Base-by-base conservation (phyloP, 2,888 invertebrate genomes). In the Cryptocheilus praepositus region DNA sequence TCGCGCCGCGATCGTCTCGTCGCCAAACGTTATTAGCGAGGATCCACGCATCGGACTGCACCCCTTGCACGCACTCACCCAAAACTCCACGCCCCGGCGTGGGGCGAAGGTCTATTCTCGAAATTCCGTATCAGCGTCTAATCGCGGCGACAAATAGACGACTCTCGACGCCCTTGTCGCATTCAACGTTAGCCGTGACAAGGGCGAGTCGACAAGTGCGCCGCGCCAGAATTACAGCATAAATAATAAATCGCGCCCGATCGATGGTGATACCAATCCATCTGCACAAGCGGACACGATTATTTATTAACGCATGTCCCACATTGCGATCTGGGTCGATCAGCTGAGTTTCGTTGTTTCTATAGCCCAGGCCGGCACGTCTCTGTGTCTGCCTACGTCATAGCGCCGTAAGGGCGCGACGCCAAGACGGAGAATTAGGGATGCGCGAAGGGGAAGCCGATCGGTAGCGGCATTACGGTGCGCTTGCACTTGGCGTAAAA, bases 181-280 rank as follows among this genome's bases (percentile, higher is more conserved):
- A 11, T 18, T 44, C 53, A 56, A 16, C 21, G 25, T 15, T 22
- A 45, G 22, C 52, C 52, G 70, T 70, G 70, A 71, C 81, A 80
- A 81, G 81, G 81, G 77, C 80, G 71, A 73, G 71, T 73, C 80
- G 70, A 80, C 77, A 73, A 74, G 72, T 71, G 78, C 79, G 71
- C 66, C 64, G 77, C 72, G 76, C 78, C 80, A 80, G 79, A 81
- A 79, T 78, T 77, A 80, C 80, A 77, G 72, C 72, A 80, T 85
- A 80, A 85, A 85, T 85, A 85, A 85, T 84, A 80, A 83, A 85
- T 82, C 77, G 67, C 70, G 58, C 2, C 57, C 79, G 83, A 85
- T 86, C 85, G 83, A 86, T 86, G 76, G 73, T 73, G 79, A 80
- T 74, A 80, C 67, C 72, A 73, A 81, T 79, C 77, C 76, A 80